Evolutionary conservation across 2,113 vertebrate genomes (phyloP).

Genomic region (Antechinus flavipes): DNA sequence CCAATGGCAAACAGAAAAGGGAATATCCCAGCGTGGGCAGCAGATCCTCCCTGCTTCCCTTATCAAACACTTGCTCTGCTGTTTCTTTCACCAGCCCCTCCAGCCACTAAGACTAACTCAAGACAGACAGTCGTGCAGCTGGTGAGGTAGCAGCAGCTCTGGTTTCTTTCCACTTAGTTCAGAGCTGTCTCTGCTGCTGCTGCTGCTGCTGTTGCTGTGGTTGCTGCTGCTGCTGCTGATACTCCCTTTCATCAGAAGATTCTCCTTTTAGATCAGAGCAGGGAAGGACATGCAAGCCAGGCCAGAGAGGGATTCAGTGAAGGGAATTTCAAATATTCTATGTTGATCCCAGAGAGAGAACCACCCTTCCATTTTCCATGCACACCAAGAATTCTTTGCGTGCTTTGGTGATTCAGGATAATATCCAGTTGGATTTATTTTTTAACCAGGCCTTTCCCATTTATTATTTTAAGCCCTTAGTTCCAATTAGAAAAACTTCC

Average conservation of each 20-base stretch:
- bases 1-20: background rate
- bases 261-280: constrained; percentile 21
- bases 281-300: background rate
- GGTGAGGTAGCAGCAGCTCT: background rate
- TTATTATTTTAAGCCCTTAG: constrained; percentile 63
- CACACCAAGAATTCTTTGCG: constrained; percentile 67
- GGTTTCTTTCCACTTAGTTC: background rate
- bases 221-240: background rate
- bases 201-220: background rate
- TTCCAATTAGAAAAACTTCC: constrained; percentile 63
- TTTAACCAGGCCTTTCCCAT: constrained; percentile 45
- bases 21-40: background rate
- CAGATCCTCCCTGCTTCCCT: background rate
- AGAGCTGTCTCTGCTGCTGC: background rate
- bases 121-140: background rate
- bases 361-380: constrained; percentile 66
- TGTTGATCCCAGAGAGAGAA: constrained; percentile 68
- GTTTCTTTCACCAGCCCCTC: background rate
- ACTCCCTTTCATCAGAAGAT: background rate
- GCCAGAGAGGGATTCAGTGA: constrained; percentile 44
- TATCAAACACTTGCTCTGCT: background rate
- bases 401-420: constrained; percentile 79
- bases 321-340: constrained; percentile 74
- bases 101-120: background rate
- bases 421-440: constrained; percentile 58